Evolutionary conservation across 2,113 vertebrate genomes (phyloP), one percentile per base, ranked within the genome.

Genomic region (Holacanthus passer): DNA sequence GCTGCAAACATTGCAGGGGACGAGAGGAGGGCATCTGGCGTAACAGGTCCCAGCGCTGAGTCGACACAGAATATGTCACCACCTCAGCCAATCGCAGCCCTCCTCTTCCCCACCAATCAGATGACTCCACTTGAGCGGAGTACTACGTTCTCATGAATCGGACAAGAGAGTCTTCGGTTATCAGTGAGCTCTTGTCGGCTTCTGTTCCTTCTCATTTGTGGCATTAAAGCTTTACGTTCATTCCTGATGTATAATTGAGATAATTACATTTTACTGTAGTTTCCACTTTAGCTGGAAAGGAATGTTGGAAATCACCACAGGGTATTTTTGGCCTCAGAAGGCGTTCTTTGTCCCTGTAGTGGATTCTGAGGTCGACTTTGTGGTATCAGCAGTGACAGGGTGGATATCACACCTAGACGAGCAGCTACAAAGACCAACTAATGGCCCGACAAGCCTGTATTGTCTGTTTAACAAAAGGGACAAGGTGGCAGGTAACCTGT

Each of bases 1-100:
- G 88, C 93, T 89, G 94, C 94, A 95, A 95, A 95, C 94, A 95
- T 94, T 94, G 94, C 84, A 87, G 92, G 88, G 94, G 93, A 94
- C 92, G 92, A 93, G 89, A 94, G 90, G 92, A 95, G 94, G 94
- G 94, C 94, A 95, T 90, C 88, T 91, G 93, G 90, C 89, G 92
- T 93, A 94, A 94, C 93, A 93, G 93, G 94, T 95, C 94, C 91
- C 92, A 65, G 86, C 82, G 75, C 90, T 87, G 89, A 91, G 77
- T 81, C 73, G 63, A 86, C 81, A 84, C 91, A 84, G 87, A 85
- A 90, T 80, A 79, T 88, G 90, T 88, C 88, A 73, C 71, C 79
- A 22, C 2, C 71, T 16, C 77, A 69, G 91, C 94, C 94, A 94
- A 92, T 94, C 83, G 37, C 73, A 19, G 85, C 60, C 1, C 56